These are phyloP conservation scores for Caenorhabditis doughertyi DNA, from an alignment of 2,888 invertebrate genomes.

Conservation along the genomic window DNA sequence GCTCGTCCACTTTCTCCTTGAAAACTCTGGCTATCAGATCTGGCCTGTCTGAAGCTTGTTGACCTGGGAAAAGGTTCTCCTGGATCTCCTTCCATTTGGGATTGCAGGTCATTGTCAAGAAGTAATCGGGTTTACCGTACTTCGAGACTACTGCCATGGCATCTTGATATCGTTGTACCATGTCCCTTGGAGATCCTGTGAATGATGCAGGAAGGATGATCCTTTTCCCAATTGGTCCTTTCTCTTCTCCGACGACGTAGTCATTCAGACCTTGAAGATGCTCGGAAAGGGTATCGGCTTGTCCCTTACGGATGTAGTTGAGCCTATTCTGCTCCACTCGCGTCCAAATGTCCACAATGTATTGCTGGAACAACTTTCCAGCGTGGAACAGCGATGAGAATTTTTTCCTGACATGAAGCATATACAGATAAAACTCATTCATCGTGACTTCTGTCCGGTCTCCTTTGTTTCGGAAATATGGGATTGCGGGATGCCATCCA, in stretches of 20 bases:
- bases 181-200: neutral
- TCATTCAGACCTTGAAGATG: neutral
- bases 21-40: slow-evolving; percentile 78
- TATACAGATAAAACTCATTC: neutral
- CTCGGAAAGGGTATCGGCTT: neutral
- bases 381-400: slow-evolving; percentile 77
- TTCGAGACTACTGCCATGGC: slow-evolving; percentile 76
- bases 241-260: neutral
- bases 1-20: slow-evolving; percentile 70
- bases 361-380: slow-evolving; percentile 73
- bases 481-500: too few relatives aligned
- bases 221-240: neutral
- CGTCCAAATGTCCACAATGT: neutral
- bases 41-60: slow-evolving; percentile 71
- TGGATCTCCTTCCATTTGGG: slow-evolving; percentile 80
- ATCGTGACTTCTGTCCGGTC: neutral
- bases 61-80: slow-evolving; percentile 59
- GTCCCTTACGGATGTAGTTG: neutral
- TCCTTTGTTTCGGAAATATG: too few relatives aligned
- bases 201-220: neutral
- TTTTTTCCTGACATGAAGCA: slow-evolving; percentile 26
- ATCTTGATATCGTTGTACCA: slow-evolving; percentile 29
- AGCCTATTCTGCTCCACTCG: neutral
- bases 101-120: slow-evolving; percentile 82
- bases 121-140: slow-evolving; percentile 76